These are phyloP conservation scores for Acipenser ruthenus DNA, from an alignment of 2,797 vertebrate species.

Conservation along the genomic window DNA sequence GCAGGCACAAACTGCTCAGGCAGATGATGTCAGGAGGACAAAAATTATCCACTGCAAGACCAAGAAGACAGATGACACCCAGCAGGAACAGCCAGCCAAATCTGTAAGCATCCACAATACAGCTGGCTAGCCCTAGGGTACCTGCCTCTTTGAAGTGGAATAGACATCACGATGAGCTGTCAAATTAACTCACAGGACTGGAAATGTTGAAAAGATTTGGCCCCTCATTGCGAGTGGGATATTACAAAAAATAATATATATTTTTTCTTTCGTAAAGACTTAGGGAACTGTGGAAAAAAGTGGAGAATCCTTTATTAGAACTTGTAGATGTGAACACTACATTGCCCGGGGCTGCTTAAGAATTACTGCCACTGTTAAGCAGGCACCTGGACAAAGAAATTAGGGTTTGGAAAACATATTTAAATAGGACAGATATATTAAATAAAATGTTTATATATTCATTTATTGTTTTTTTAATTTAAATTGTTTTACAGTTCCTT, in stretches of 20 bases:
- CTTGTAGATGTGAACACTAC: constrained; percentile 18
- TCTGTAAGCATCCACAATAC: constrained; percentile 67
- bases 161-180: constrained; percentile 79
- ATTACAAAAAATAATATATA: constrained; percentile 50
- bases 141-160: constrained; percentile 82
- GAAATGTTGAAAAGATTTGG: constrained; percentile 76
- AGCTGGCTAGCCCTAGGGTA: constrained; percentile 87
- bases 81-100: constrained; percentile 64
- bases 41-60: constrained; percentile 75
- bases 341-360: constrained; percentile 49
- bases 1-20: constrained; percentile 92
- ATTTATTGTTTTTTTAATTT: no score
- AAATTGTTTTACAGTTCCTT: no score
- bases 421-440: no score
- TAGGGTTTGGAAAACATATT: no score
- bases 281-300: constrained; percentile 9
- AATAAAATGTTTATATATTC: no score
- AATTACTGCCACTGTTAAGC: constrained; percentile 53
- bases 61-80: constrained; percentile 93
- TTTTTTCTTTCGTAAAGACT: constrained; percentile 33
- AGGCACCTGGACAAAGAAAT: constrained; percentile 51
- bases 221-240: constrained; percentile 49
- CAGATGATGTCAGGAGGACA: constrained; percentile 83
- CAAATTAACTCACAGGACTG: constrained; percentile 82
- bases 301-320: constrained; percentile 17